Evolutionary conservation across 2,113 vertebrate species (phyloP).

Genomic region (Phalacrocorax brasilianus): DNA sequence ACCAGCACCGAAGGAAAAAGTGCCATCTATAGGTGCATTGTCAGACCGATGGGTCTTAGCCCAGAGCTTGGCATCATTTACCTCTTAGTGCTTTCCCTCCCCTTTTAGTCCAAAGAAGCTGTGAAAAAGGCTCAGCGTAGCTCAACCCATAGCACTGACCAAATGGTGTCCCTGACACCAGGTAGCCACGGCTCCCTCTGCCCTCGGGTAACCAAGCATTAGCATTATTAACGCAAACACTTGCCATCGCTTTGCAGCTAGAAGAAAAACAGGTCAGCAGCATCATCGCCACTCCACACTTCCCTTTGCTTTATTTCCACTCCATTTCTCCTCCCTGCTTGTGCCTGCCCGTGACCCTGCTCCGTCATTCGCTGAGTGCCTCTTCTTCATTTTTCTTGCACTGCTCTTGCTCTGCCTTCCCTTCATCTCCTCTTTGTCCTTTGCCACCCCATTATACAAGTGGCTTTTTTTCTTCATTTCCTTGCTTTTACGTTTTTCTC

Average conservation of each 20-base stretch:
- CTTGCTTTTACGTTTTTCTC: constrained; percentile 25
- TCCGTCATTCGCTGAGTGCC: background rate
- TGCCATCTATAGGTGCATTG: background rate
- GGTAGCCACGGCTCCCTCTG: background rate
- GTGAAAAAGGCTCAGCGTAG: background rate
- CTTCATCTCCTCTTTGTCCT: constrained; percentile 2
- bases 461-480: background rate
- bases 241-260: background rate
- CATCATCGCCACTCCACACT: background rate
- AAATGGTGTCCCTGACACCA: background rate
- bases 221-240: background rate
- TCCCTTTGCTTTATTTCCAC: background rate
- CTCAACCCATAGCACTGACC: accelerated
- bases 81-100: background rate
- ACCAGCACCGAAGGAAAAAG: background rate
- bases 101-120: background rate
- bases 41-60: background rate
- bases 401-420: background rate
- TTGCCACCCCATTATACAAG: background rate
- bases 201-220: background rate
- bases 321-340: constrained; percentile 1
- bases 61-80: background rate
- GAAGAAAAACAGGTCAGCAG: background rate
- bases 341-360: background rate
- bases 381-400: background rate